Conservation (phyloP, 2,113 vertebrate species). For the Petrocephalus microphthalmus region DNA sequence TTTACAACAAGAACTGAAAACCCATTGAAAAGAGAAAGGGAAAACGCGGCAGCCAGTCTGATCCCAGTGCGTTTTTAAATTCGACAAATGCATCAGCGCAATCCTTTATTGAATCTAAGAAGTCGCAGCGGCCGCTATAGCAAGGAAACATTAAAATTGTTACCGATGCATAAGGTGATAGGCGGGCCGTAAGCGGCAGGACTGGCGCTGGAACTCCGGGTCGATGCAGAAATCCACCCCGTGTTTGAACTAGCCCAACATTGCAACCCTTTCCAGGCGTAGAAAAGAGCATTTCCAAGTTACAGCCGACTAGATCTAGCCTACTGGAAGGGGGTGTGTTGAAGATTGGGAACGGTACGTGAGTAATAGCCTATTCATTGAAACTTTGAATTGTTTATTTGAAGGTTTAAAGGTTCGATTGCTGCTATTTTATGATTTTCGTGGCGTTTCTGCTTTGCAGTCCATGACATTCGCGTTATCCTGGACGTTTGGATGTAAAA, state of each 20-base stretch:
- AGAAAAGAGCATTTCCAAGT: conserved; percentile 42
- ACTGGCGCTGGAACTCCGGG: not conserved
- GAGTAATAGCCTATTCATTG: conserved; percentile 24
- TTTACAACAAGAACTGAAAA: conserved; percentile 43
- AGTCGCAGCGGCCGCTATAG: not conserved
- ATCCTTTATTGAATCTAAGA: not conserved
- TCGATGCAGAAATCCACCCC: not conserved
- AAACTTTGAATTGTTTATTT: conserved; percentile 32
- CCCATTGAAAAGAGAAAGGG: not conserved
- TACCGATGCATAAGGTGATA: not conserved
- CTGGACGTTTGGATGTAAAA: not conserved
- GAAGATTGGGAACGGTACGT: conserved; percentile 27
- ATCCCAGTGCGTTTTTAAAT: not conserved
- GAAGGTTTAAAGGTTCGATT: not conserved
- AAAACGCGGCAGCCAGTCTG: conserved; percentile 15
- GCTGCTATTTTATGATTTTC: not conserved
- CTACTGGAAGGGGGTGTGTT: conserved; percentile 37
- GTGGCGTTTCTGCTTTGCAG: not conserved
- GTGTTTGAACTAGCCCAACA: conserved; percentile 8
- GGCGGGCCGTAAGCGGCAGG: not conserved
- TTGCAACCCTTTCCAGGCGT: conserved; percentile 24
- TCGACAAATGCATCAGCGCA: not conserved
- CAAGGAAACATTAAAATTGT: not conserved
- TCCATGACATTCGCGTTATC: not conserved
- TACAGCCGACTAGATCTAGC: conserved; percentile 42